Conservation (phyloP, 2,113 vertebrate genomes). For the Ceratotherium simum region DNA sequence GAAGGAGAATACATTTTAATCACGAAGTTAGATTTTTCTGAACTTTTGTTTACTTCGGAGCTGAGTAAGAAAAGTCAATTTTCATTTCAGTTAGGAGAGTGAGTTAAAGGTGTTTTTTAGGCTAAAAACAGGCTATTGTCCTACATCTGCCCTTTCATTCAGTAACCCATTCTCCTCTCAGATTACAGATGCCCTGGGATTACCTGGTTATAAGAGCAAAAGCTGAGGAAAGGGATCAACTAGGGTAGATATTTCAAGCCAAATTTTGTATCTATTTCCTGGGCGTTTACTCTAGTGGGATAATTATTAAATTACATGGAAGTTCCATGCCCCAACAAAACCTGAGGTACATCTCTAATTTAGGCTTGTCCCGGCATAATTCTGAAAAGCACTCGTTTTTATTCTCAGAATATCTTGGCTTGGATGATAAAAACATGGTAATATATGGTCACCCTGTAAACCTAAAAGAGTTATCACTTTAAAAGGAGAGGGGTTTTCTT, state of each 20-base stretch:
- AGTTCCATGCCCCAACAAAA: not conserved
- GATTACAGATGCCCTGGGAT: not conserved
- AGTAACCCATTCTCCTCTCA: not conserved
- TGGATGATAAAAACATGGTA: not conserved
- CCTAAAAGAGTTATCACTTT: not conserved
- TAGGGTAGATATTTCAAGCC: not conserved
- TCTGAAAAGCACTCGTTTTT: not conserved
- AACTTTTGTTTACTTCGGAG: conserved; percentile 21
- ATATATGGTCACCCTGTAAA: not conserved
- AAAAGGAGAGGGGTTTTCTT: not conserved
- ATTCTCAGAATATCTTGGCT: not conserved
- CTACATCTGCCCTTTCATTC: not conserved
- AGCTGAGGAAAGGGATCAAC: not conserved
- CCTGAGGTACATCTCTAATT: not conserved
- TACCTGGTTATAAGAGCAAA: not conserved
- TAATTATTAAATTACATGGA: not conserved
- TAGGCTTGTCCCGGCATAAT: not conserved
- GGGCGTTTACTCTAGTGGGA: not conserved
- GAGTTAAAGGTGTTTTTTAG: not conserved
- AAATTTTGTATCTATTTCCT: not conserved
- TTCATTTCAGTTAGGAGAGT: not conserved
- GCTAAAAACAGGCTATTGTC: not conserved
- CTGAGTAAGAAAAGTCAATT: not conserved
- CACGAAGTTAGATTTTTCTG: not conserved
- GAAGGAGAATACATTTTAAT: not conserved